Evolutionary conservation across 2,888 invertebrate species (phyloP), one percentile per base, ranked within the genome.

Genomic region (Drosophila maculinotata): DNA sequence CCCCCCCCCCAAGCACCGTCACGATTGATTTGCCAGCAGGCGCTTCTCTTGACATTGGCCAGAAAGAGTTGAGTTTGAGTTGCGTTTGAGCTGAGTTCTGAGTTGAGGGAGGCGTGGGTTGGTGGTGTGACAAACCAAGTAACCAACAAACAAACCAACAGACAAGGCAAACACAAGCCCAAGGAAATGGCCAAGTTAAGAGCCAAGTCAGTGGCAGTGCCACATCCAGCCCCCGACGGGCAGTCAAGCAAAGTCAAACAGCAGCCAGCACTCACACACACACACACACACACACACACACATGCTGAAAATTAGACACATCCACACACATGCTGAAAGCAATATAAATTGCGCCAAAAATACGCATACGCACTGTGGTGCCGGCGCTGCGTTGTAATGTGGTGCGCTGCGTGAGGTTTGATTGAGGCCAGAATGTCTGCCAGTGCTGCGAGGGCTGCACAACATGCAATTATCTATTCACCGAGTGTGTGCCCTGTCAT

Each of bases 201-300:
- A 71, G 47, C 31, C 31, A 36, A 56, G 47, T 47, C 47, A 51
- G 53, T 41, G 35, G 49, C 39, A 26, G 12, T 38, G 49, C 59
- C 76, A 52, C 59, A 49, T 36, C 23, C 54, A 56, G 54, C 33
- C 26, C 14, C 23, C 58, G 54, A 44, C 58, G 70, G 59, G 39
- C 54, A 76, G 70, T 59, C 76, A 54, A 47, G 42, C 76, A 49
- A 74, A 73, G 72, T 76, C 67, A 76, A 73, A 71, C 76, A 76
- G 42, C 53, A 71, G 51, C 58, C 51, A 52, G 23, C 51, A 39
- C 28, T 41, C 12, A 48, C 8, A 20, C 31, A 26, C 17, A 12
- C 26, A 26, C 45, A 17, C 15, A 38, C 54, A 23, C 8, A 17
- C 25, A 23, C 8, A 15, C 35, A 10, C 23, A 35, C 53, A 35